Conservation (phyloP, 1,140 invertebrate genomes). For the Tenebrio molitor region DNA sequence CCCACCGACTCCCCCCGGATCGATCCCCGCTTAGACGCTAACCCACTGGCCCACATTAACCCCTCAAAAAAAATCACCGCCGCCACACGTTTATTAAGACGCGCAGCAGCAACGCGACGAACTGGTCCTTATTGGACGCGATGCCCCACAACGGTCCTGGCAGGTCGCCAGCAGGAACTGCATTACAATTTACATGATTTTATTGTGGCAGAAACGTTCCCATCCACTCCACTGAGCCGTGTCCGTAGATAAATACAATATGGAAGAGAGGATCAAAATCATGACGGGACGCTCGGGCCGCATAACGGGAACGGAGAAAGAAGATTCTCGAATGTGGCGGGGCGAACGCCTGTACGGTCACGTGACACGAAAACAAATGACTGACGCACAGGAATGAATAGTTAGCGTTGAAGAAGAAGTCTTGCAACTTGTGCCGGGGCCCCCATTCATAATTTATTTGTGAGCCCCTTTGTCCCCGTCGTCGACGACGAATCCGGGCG, state of each 20-base stretch:
- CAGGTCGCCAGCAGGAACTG: conserved; percentile 29
- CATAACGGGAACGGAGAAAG: background rate
- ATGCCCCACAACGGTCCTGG: conserved; percentile 9
- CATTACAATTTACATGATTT: conserved; percentile 32
- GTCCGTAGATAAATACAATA: conserved; percentile 22
- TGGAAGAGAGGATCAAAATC: conserved; percentile 28
- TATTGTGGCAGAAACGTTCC: conserved; percentile 16
- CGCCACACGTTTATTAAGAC: background rate
- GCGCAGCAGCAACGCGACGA: background rate
- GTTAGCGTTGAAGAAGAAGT: conserved; percentile 24
- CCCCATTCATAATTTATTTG: conserved; percentile 25
- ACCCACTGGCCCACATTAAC: background rate
- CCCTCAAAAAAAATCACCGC: background rate
- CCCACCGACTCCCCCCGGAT: background rate
- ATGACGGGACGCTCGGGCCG: conserved; percentile 16
- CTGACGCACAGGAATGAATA: conserved; percentile 10
- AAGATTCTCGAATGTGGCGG: conserved; percentile 16
- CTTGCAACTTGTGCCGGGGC: conserved; percentile 10
- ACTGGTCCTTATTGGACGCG: background rate
- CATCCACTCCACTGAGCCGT: conserved; percentile 22
- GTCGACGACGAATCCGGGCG: conserved; percentile 2
- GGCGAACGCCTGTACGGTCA: conserved; percentile 12
- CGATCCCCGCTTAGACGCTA: background rate
- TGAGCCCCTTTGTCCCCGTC: background rate
- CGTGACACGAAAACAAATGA: conserved; percentile 23